A percentile compares a stretch with the other conserved stretches of the same genome.
Conservation (phyloP, 2,797 vertebrate genomes). For the Ptychobarbus kaznakovi region DNA sequence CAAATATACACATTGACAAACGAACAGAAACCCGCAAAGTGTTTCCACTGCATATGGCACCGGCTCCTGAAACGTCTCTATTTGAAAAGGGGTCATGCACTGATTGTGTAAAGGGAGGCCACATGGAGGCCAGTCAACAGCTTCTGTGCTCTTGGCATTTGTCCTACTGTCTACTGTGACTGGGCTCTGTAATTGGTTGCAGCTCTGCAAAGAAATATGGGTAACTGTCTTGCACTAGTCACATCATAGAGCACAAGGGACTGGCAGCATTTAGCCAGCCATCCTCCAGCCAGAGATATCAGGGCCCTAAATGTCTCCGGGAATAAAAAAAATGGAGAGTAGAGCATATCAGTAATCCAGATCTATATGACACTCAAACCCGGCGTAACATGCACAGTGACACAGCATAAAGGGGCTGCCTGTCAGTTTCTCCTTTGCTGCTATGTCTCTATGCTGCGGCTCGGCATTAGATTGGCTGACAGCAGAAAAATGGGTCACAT, state of each 20-base stretch:
- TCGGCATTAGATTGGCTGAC: constrained; percentile 42
- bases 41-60: background rate
- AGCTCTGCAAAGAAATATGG: constrained; percentile 38
- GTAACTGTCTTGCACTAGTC: constrained; percentile 48
- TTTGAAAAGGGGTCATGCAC: background rate
- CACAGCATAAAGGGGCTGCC: constrained; percentile 24
- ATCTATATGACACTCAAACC: constrained; percentile 44
- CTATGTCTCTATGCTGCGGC: background rate
- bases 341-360: constrained; percentile 33
- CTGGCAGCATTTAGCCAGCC: constrained; percentile 42
- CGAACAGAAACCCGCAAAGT: background rate
- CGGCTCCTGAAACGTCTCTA: constrained; percentile 12
- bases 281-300: constrained; percentile 38
- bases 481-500: constrained; percentile 33
- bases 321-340: background rate
- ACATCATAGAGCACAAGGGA: constrained; percentile 29
- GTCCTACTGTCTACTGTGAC: constrained; percentile 25
- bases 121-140: constrained; percentile 3
- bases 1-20: background rate
- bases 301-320: constrained; percentile 33
- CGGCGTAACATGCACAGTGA: constrained; percentile 31
- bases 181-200: constrained; percentile 47
- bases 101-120: constrained; percentile 30
- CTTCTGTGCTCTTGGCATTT: constrained; percentile 39
- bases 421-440: constrained; percentile 35